Percentiles rank a stretch among this genome's conserved stretches.
Evolutionary conservation across 2,888 invertebrate species (phyloP).

Genomic region (Pristionchus arcanus): DNA sequence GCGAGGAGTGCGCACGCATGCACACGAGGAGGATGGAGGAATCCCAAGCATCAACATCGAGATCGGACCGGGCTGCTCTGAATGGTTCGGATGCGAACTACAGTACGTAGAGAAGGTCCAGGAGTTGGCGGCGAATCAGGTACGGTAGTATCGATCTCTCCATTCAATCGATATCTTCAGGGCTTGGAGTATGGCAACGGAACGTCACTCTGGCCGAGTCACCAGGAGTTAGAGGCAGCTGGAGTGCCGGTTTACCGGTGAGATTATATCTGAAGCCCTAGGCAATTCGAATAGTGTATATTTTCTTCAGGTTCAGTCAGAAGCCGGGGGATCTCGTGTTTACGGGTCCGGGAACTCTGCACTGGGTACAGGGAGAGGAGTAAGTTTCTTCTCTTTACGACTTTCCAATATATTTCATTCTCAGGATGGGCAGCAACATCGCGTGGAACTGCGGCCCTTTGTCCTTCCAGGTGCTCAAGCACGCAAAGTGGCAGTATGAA

Average conservation of each 20-base stretch:
- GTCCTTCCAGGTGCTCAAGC: background rate
- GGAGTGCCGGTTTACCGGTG: background rate
- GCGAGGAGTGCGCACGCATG: background rate
- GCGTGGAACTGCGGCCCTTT: background rate
- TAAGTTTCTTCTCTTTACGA: background rate
- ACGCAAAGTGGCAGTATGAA: background rate
- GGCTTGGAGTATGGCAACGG: background rate
- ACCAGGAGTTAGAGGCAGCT: background rate
- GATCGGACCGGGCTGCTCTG: background rate
- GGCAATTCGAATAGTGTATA: background rate
- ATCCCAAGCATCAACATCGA: background rate
- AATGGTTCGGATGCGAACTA: background rate
- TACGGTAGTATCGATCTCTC: background rate
- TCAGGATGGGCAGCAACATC: background rate
- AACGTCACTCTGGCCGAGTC: background rate
- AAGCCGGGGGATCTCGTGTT: background rate
- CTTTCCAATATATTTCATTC: background rate
- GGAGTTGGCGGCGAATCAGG: background rate
- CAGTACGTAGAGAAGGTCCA: background rate
- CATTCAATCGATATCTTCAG: background rate
- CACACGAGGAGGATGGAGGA: background rate
- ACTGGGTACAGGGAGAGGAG: background rate
- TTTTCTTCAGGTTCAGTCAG: background rate
- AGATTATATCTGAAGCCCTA: background rate
- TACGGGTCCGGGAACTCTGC: background rate